Conservation (phyloP, 2,113 vertebrate genomes). For the Todiramphus chloris region DNA sequence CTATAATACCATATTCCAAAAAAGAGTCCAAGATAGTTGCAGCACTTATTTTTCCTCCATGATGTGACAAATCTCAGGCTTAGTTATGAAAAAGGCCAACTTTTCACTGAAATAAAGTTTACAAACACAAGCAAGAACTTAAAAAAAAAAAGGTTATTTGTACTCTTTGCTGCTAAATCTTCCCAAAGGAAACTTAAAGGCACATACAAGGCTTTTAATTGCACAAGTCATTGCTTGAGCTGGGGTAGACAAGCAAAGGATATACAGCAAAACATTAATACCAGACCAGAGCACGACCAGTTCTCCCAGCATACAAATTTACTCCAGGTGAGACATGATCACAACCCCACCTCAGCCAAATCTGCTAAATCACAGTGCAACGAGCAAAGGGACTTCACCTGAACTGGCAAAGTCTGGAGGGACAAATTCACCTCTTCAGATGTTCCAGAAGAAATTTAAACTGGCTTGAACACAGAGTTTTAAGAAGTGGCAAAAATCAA, state of each 20-base stretch:
- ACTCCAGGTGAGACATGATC: background rate
- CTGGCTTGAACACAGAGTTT: fast-evolving
- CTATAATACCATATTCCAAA: background rate
- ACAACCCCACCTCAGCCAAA: background rate
- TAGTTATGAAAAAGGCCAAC: background rate
- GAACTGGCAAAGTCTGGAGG: background rate
- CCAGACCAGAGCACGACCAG: background rate
- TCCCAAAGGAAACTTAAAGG: background rate
- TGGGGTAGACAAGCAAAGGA: background rate
- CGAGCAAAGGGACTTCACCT: background rate
- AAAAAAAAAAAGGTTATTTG: fast-evolving
- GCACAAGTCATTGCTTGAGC: background rate
- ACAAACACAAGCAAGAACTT: background rate
- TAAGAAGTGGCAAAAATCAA: background rate
- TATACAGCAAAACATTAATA: background rate
- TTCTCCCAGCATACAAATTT: background rate
- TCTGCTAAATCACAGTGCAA: background rate
- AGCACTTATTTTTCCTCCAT: background rate
- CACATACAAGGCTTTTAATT: background rate
- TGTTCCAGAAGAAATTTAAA: background rate
- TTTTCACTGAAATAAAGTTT: background rate
- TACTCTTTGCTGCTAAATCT: background rate
- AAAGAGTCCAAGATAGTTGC: background rate
- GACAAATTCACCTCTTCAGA: background rate
- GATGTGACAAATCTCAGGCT: background rate